Base-by-base conservation (phyloP, 2,888 invertebrate genomes). In the Drosophila eohydei region DNA sequence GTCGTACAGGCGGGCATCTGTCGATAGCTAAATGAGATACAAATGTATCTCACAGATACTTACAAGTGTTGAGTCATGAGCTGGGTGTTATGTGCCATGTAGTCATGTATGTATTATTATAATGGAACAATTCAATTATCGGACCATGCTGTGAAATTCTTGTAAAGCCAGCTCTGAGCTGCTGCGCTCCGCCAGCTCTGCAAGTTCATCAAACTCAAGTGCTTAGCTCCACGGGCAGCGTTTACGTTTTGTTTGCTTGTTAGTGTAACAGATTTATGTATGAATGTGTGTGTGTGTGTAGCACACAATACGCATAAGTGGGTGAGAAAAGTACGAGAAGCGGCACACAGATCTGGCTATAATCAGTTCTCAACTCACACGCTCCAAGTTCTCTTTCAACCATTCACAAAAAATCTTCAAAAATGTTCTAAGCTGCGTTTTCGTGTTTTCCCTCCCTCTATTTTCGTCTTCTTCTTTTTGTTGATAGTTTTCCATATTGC, bases 111-210 rank as follows among this genome's bases (percentile, higher is more conserved):
- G 66, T 68, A 72, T 77, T 71, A 71, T 46, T 67, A 76, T 81
- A 83, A 79, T 81, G 84, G 80, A 74, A 85, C 84, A 85, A 89
- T 89, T 89, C 84, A 85, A 85, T 85, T 85, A 89, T 78, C 77
- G 78, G 66, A 56, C 57, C 74, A 48, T 38, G 57, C 69, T 80
- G 83, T 71, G 81, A 80, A 72, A 77, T 74, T 82, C 79, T 73
- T 51, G 46, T 64, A 58, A 44, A 30, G 51, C 52, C 48, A 30
- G 55, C 38, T 21, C 28, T 12, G 44, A 65, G 55, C 50, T 36
- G 28, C 3, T 46, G 46, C 8, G 14, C 62, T 46, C 48, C 32
- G 28, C 21, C 50, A 52, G 44, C 32, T 55, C 61, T 59, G 63
- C 61, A 77, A 83, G 89, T 89, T 89, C 84, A 84, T 89, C 89